phyloP scores from a whole-genome alignment of 2,888 invertebrate genomes.

The Eupithecia tripunctaria region DNA sequence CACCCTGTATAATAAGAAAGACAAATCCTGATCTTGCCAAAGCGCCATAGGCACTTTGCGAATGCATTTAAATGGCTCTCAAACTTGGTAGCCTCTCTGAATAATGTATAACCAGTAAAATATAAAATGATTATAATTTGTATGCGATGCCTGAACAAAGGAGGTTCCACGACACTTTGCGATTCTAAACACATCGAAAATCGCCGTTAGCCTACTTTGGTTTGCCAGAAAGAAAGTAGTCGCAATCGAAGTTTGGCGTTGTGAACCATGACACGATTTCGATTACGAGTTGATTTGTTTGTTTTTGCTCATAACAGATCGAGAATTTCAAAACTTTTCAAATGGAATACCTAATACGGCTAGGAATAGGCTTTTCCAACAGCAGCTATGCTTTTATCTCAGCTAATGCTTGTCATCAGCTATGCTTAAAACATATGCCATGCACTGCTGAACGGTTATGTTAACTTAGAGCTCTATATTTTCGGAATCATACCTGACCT shows the following conservation, averaged over 20 bases:
- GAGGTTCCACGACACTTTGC: constrained; percentile 59
- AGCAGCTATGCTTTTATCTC: not conserved
- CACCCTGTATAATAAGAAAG: not conserved
- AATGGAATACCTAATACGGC: not conserved
- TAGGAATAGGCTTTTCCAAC: too few species aligned
- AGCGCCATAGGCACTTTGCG: constrained; percentile 11
- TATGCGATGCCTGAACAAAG: constrained; percentile 60
- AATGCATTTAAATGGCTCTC: constrained; percentile 30
- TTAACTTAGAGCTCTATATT: not conserved
- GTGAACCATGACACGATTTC: constrained; percentile 56
- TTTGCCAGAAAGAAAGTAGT: constrained; percentile 77
- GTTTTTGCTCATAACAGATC: not conserved
- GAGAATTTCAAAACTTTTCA: not conserved
- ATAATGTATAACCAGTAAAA: constrained; percentile 39
- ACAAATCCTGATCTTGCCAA: constrained; percentile 4
- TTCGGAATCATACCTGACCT: not conserved
- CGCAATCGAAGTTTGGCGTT: constrained; percentile 49
- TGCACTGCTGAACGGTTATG: not conserved
- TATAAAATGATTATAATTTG: constrained; percentile 52
- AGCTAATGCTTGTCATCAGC: not conserved
- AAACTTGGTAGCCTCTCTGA: constrained; percentile 29
- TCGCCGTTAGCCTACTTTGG: constrained; percentile 79
- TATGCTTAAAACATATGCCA: not conserved
- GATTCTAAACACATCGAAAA: constrained; percentile 72
- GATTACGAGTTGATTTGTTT: constrained; percentile 25